phyloP scores from a whole-genome alignment of 2,797 vertebrate species.

The Manis javanica region DNA sequence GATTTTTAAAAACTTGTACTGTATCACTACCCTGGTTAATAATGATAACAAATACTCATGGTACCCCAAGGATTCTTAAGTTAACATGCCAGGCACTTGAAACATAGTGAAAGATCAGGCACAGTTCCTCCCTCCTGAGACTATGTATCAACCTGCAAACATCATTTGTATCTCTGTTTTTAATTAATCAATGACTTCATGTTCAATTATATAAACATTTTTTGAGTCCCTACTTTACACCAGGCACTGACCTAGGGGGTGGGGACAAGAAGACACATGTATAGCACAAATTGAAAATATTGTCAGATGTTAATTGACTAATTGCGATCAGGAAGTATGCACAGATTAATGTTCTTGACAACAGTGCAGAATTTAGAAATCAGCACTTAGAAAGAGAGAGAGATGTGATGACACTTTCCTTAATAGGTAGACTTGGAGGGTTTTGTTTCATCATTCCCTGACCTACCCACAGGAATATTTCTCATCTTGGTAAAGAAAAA shows the following conservation, averaged over 20 bases:
- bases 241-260: not conserved
- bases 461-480: not conserved
- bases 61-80: not conserved
- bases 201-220: conserved; percentile 25
- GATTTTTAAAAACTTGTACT: not conserved
- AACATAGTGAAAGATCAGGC: not conserved
- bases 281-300: not conserved
- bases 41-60: not conserved
- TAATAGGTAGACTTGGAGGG: conserved; percentile 73
- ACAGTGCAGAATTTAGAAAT: conserved; percentile 28
- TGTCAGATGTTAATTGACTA: not conserved
- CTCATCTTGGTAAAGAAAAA: conserved; percentile 54
- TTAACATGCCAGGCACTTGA: not conserved
- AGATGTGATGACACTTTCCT: not conserved
- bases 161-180: not conserved
- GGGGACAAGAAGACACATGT: not conserved
- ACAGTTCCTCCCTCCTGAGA: not conserved
- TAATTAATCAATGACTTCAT: not conserved
- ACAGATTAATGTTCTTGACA: conserved; percentile 9
- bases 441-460: conserved; percentile 38
- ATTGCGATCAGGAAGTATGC: not conserved
- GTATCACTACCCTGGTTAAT: not conserved
- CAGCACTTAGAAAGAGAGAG: not conserved
- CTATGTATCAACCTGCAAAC: not conserved
- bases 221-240: not conserved